A percentile compares a stretch with the other conserved stretches of the same genome.
Conservation (phyloP, 2,888 invertebrate genomes). For the Ophion costatus region DNA sequence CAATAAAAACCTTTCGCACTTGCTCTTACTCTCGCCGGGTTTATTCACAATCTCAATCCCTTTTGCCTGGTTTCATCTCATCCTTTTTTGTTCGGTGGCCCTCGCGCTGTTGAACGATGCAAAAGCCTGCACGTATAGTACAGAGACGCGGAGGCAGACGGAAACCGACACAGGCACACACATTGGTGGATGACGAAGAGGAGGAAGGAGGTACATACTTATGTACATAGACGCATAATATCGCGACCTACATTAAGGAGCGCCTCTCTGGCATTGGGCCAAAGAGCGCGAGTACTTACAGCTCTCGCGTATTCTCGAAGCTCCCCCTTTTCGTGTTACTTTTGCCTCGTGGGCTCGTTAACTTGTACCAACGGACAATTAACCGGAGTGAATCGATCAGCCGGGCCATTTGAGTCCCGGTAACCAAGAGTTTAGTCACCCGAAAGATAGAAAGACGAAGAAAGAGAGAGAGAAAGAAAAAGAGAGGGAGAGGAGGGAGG, state of each 20-base stretch:
- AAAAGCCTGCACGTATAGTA: conserved; percentile 54
- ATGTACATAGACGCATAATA: conserved; percentile 66
- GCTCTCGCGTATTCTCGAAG: conserved; percentile 34
- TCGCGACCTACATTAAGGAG: conserved; percentile 76
- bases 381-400: conserved; percentile 75
- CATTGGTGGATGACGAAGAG: conserved; percentile 4
- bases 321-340: conserved; percentile 29
- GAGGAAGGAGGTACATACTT: conserved; percentile 22
- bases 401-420: conserved; percentile 64
- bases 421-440: conserved; percentile 18
- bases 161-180: neutral
- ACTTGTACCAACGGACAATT: conserved; percentile 74
- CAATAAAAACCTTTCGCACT: conserved; percentile 32
- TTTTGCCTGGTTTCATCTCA: conserved; percentile 34
- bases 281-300: conserved; percentile 64
- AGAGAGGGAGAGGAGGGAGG: too few species aligned
- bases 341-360: conserved; percentile 55
- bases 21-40: conserved; percentile 46
- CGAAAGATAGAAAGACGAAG: neutral
- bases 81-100: conserved; percentile 16
- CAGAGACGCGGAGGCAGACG: neutral
- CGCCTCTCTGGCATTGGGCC: conserved; percentile 74
- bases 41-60: conserved; percentile 59
- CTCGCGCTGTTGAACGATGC: conserved; percentile 52
- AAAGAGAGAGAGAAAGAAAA: neutral